Conservation (phyloP, 53 echinoderm and acorn worm species). For the Crossaster papposus region DNA sequence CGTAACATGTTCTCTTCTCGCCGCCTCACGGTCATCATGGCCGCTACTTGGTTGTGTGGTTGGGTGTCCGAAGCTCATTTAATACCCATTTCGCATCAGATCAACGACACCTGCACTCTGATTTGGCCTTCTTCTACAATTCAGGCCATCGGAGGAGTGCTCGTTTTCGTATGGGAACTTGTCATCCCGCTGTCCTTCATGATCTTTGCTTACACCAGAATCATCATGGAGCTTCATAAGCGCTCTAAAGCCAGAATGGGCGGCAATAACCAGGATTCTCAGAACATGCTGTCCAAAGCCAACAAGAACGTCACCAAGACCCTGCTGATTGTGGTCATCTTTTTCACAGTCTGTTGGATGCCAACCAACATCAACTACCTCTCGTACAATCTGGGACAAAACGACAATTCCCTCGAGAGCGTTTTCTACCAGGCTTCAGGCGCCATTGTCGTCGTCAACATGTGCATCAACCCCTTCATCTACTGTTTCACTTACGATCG, state of each 20-base stretch:
- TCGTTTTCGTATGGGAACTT: not conserved
- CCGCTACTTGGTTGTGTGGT: conserved; percentile 35
- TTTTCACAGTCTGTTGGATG: conserved; percentile 34
- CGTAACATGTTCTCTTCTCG: conserved; percentile 2
- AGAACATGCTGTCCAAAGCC: conserved; percentile 28
- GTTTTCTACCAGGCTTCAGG: conserved; percentile 1
- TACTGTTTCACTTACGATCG: conserved; percentile 41
- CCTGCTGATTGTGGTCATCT: conserved; percentile 7
- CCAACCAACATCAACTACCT: conserved; percentile 41
- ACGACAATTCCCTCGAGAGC: conserved; percentile 23
- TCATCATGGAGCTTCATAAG: conserved; percentile 23
- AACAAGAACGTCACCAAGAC: conserved; percentile 51
- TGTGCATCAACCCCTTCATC: conserved; percentile 32
- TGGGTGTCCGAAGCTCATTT: conserved; percentile 8
- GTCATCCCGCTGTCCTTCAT: conserved; percentile 20
- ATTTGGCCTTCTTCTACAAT: not conserved
- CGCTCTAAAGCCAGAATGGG: conserved; percentile 34
- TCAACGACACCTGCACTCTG: not conserved
- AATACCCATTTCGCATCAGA: not conserved
- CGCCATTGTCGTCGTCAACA: conserved; percentile 6
- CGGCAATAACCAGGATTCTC: not conserved
- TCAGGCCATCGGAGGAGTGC: not conserved
- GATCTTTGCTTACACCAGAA: conserved; percentile 32
- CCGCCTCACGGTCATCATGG: not conserved
- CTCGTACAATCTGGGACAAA: conserved; percentile 16